phyloP scores from a whole-genome alignment of 2,888 invertebrate species.

The Beris morrisii region DNA sequence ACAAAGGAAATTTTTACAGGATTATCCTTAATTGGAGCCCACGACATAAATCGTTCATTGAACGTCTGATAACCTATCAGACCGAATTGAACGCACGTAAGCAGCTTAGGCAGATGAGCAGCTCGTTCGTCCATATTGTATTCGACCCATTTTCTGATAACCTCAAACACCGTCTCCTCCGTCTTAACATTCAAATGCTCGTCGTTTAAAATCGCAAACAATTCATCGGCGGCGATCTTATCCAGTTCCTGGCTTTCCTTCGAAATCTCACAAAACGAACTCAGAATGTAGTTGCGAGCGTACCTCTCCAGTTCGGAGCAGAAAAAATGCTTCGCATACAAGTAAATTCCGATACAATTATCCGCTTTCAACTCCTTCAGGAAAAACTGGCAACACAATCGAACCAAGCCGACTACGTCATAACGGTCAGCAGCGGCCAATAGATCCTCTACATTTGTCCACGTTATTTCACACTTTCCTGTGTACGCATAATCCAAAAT shows the following conservation, averaged over 20 bases:
- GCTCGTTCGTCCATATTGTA: slow-evolving; percentile 61
- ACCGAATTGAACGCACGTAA: slow-evolving; percentile 69
- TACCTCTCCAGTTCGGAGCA: slow-evolving; percentile 67
- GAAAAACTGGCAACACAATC: slow-evolving; percentile 69
- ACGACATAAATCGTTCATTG: slow-evolving; percentile 60
- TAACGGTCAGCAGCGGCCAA: slow-evolving; percentile 73
- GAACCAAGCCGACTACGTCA: slow-evolving; percentile 71
- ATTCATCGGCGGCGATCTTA: slow-evolving; percentile 62
- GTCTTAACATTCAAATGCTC: slow-evolving; percentile 72
- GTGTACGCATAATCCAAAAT: slow-evolving; percentile 78
- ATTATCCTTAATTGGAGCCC: slow-evolving; percentile 60
- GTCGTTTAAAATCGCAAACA: slow-evolving; percentile 66
- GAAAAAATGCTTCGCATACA: slow-evolving; percentile 71
- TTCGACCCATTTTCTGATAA: slow-evolving; percentile 71
- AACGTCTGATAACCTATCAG: slow-evolving; percentile 64
- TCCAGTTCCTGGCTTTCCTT: slow-evolving; percentile 66
- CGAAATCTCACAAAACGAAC: slow-evolving; percentile 64
- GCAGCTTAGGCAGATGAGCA: slow-evolving; percentile 61
- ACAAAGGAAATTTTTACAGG: slow-evolving; percentile 46
- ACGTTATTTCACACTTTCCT: slow-evolving; percentile 65
- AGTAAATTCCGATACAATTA: slow-evolving; percentile 72
- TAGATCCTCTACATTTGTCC: slow-evolving; percentile 69
- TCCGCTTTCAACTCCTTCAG: slow-evolving; percentile 64
- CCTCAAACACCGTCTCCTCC: slow-evolving; percentile 75
- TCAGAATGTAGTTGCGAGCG: slow-evolving; percentile 62